A percentile compares a stretch with the other conserved stretches of the same genome.
Evolutionary conservation across 2,797 vertebrate species (phyloP).

Genomic region (Anas bernieri): DNA sequence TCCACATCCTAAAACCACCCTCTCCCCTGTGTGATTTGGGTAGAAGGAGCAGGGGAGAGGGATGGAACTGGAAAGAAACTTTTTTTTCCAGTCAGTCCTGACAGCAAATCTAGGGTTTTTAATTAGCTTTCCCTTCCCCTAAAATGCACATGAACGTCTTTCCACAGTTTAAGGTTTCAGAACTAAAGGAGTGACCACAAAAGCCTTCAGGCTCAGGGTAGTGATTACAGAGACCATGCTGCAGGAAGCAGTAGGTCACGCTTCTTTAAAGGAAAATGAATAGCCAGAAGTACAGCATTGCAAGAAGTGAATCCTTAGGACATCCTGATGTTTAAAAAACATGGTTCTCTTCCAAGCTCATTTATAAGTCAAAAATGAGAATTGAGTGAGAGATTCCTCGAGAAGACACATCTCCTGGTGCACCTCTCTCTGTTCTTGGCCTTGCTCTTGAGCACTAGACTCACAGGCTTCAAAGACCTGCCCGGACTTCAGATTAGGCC

Average conservation of each 20-base stretch:
- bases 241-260: background rate
- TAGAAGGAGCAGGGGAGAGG: background rate
- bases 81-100: background rate
- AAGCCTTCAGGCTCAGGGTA: background rate
- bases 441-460: background rate
- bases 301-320: background rate
- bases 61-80: background rate
- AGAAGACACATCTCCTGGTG: background rate
- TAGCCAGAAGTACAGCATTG: background rate
- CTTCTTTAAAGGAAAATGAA: background rate
- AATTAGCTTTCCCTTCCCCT: background rate
- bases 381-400: background rate
- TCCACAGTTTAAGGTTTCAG: background rate
- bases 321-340: background rate
- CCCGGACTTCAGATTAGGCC: background rate
- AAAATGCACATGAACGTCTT: background rate
- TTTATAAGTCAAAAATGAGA: background rate
- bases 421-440: background rate
- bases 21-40: background rate
- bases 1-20: background rate
- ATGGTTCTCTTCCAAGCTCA: background rate
- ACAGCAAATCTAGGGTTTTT: background rate
- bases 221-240: background rate
- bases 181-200: background rate
- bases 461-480: background rate